phyloP scores from a whole-genome alignment of 2,797 vertebrate species.

The Mastacembelus armatus region DNA sequence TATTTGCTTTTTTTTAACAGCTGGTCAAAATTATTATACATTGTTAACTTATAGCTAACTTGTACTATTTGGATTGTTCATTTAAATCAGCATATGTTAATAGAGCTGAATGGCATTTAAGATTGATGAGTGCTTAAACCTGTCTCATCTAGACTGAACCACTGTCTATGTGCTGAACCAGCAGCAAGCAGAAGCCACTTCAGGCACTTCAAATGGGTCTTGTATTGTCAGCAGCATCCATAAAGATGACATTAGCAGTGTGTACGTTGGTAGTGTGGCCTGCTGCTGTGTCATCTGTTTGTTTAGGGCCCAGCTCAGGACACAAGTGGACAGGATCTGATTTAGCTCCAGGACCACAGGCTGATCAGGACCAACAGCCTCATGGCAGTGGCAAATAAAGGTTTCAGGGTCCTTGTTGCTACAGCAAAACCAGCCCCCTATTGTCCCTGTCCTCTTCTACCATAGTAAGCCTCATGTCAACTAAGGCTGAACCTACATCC shows the following conservation, averaged over 20 bases:
- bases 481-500: slow-evolving; percentile 37
- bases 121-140: slow-evolving; percentile 30
- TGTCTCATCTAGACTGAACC: slow-evolving; percentile 49
- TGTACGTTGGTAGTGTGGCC: slow-evolving; percentile 47
- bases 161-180: slow-evolving; percentile 57
- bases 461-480: slow-evolving; percentile 33
- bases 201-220: slow-evolving; percentile 59
- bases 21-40: too few relatives aligned
- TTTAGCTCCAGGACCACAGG: slow-evolving; percentile 64
- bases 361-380: slow-evolving; percentile 52
- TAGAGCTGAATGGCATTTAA: slow-evolving; percentile 26
- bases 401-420: slow-evolving; percentile 60
- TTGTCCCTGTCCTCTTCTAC: slow-evolving; percentile 52
- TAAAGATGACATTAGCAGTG: slow-evolving; percentile 60
- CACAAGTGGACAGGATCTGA: slow-evolving; percentile 77
- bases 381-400: slow-evolving; percentile 73
- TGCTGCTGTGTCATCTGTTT: slow-evolving; percentile 77
- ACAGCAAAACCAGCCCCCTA: slow-evolving; percentile 41
- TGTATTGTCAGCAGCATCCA: slow-evolving; percentile 74
- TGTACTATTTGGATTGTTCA: background rate
- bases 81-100: slow-evolving; percentile 18
- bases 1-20: too few relatives aligned
- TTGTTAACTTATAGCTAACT: too few relatives aligned
- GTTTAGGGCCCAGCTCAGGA: slow-evolving; percentile 64
- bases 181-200: slow-evolving; percentile 61